Base-by-base conservation (phyloP, 1,140 invertebrate species). In the Samia ricini region DNA sequence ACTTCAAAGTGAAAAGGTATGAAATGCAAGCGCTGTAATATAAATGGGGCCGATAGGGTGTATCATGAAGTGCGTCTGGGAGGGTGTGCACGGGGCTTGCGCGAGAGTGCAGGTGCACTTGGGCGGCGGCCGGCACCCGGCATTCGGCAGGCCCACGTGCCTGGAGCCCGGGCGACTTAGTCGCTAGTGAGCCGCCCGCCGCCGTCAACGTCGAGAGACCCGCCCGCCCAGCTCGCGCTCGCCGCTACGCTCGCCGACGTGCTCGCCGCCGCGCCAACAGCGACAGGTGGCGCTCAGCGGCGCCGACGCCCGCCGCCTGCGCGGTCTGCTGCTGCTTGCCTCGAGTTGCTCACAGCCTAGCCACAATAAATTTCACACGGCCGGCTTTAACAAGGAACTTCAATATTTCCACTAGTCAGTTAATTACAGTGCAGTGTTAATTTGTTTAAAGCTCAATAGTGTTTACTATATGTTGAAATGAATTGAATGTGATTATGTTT, bases 251-350 rank as follows among this genome's bases (percentile, higher is more conserved):
- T 63, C 66, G 60, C 61, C 36, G 33, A 42, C 33, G 61, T 58
- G 42, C 33, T 36, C 59, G 48, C 61, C 68, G 63, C 68, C 68
- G 63, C 68, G 56, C 64, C 71, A 61, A 56, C 72, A 76, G 80
- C 83, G 78, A 86, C 81, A 84, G 81, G 83, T 84, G 83, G 80
- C 83, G 81, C 77, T 80, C 82, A 80, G 83, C 82, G 81, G 81
- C 83, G 81, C 78, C 76, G 77, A 80, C 78, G 77, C 81, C 76
- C 73, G 74, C 67, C 83, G 81, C 83, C 81, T 81, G 79, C 82
- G 80, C 81, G 75, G 71, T 80, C 68, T 68, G 69, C 71, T 68
- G 60, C 65, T 54, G 56, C 55, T 36, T 72, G 70, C 60, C 71
- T 61, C 71, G 63, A 54, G 70, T 69, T 73, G 61, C 51, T 24